Evolutionary conservation across 2,113 vertebrate species (phyloP).

Genomic region (Vidua macroura): DNA sequence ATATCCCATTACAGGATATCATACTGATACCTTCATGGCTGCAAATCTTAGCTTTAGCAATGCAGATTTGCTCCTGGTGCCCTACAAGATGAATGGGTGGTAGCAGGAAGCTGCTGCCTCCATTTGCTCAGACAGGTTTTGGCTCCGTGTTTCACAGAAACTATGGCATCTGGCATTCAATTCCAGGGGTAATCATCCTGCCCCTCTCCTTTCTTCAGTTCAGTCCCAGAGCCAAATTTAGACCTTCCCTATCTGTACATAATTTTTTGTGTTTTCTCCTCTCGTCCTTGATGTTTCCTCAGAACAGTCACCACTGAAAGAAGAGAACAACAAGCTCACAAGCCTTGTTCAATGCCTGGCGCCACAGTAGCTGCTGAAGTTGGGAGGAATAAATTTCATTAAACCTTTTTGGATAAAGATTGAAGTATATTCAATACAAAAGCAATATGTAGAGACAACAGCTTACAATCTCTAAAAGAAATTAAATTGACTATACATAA

Average conservation of each 20-base stretch:
- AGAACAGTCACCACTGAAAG: background rate
- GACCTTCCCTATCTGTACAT: background rate
- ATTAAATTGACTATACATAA: background rate
- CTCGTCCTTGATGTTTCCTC: background rate
- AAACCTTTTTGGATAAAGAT: background rate
- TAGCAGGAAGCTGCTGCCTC: background rate
- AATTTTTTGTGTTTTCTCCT: background rate
- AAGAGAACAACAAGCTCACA: background rate
- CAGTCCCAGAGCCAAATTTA: background rate
- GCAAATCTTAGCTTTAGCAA: background rate
- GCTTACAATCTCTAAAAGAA: background rate
- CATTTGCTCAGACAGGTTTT: background rate
- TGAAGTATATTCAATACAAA: background rate
- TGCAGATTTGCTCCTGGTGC: background rate
- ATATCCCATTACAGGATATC: conserved; percentile 4
- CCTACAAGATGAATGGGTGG: fast-evolving
- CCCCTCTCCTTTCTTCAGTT: background rate
- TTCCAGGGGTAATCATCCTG: background rate
- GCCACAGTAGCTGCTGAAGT: background rate
- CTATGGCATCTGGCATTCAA: background rate
- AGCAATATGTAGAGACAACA: background rate
- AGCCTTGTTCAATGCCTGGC: background rate
- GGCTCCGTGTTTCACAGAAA: background rate
- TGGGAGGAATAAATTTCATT: background rate
- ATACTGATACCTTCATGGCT: background rate